Conservation (phyloP, 2,888 invertebrate species). For the Oscheius sp. region DNA sequence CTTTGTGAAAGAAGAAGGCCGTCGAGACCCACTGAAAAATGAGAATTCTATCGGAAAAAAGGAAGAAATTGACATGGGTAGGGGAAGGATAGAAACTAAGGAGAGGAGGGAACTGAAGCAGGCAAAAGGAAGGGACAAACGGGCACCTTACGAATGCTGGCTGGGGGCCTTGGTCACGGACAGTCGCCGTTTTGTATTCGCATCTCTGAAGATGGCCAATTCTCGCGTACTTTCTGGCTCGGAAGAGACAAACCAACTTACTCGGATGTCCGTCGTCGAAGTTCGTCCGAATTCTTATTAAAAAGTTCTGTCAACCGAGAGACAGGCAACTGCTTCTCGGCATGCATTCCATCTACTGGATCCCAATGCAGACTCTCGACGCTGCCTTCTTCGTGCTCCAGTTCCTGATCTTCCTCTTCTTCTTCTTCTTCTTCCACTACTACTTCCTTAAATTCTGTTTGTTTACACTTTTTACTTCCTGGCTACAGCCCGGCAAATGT, state of each 20-base stretch:
- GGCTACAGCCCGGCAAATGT: conserved; percentile 9
- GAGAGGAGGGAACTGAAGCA: conserved; percentile 3
- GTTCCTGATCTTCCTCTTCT: conserved; percentile 48
- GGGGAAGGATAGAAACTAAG: conserved; percentile 23
- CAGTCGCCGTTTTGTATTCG: neutral
- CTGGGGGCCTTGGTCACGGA: conserved; percentile 6
- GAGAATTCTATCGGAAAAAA: neutral
- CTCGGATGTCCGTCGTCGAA: conserved; percentile 33
- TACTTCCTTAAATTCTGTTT: conserved; percentile 32
- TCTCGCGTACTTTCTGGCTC: neutral
- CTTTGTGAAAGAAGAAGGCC: conserved; percentile 45
- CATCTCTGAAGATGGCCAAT: neutral
- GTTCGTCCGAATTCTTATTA: conserved; percentile 28
- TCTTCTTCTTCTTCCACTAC: conserved; percentile 38
- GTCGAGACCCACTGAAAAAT: conserved; percentile 38
- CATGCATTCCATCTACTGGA: conserved; percentile 71
- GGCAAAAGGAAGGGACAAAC: neutral
- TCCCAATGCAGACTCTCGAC: conserved; percentile 69
- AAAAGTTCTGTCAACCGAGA: conserved; percentile 56
- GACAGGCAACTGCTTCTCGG: conserved; percentile 72
- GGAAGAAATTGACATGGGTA: conserved; percentile 19
- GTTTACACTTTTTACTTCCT: neutral
- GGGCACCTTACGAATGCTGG: conserved; percentile 22
- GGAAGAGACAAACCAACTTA: conserved; percentile 8
- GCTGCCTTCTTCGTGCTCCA: conserved; percentile 47